A percentile compares a stretch with the other conserved stretches of the same genome.
Evolutionary conservation across 2,888 invertebrate species (phyloP).

Genomic region (Himalopsyche japonica): DNA sequence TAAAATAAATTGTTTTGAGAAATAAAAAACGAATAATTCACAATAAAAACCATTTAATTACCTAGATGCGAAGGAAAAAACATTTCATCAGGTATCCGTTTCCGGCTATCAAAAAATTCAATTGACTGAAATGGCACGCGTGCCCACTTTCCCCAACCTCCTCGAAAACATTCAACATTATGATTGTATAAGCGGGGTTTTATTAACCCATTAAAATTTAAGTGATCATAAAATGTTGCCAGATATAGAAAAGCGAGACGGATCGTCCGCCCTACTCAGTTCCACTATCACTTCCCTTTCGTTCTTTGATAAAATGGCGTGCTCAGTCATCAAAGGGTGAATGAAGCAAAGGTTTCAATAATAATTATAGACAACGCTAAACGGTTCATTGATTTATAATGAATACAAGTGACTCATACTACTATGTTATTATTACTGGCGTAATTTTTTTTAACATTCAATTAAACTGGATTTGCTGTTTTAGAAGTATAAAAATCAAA

Average conservation of each 20-base stretch:
- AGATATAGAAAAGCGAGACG: conserved; percentile 24
- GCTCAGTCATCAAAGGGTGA: not conserved
- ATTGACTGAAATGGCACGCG: conserved; percentile 25
- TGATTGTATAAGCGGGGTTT: conserved; percentile 60
- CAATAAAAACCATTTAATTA: not conserved
- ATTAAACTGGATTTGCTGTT: too few species aligned
- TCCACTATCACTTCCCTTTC: not conserved
- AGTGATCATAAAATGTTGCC: conserved; percentile 54
- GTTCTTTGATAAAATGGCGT: conserved; percentile 1
- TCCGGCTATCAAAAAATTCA: conserved; percentile 26
- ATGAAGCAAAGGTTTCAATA: not conserved
- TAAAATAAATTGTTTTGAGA: not conserved
- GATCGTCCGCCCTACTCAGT: conserved; percentile 12
- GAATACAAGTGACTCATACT: too few species aligned
- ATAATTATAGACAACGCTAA: too few species aligned
- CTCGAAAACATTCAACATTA: conserved; percentile 55
- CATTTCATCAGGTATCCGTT: conserved; percentile 24
- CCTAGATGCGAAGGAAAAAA: not conserved
- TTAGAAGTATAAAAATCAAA: too few species aligned
- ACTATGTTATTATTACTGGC: too few species aligned
- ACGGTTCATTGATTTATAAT: too few species aligned
- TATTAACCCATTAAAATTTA: conserved; percentile 60
- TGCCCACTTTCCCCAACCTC: conserved; percentile 40
- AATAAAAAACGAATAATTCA: not conserved
- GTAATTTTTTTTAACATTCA: too few species aligned